Evolutionary conservation across 2,113 vertebrate genomes (phyloP).

Genomic region (Nycticryphes semicollaris): DNA sequence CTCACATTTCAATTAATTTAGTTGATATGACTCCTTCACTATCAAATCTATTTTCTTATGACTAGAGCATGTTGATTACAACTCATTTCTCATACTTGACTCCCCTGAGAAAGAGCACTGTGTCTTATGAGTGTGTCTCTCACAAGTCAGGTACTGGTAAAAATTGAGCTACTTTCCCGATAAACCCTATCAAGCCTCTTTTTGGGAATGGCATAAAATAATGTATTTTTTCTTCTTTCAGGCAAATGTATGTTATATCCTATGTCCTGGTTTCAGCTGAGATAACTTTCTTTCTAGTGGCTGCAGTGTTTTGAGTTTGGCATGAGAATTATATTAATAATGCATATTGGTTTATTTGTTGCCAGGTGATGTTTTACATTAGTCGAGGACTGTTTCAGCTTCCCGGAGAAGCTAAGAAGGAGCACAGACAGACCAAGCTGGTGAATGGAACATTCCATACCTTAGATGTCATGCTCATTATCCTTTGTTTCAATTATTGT

Average conservation of each 20-base stretch:
- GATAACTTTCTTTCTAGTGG: background rate
- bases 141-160: background rate
- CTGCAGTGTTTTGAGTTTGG: background rate
- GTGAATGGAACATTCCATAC: background rate
- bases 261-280: background rate
- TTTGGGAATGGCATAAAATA: background rate
- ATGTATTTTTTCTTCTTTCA: background rate
- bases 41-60: background rate
- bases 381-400: background rate
- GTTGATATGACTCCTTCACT: background rate
- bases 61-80: background rate
- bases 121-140: background rate
- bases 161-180: background rate
- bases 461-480: background rate
- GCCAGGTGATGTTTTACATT: background rate
- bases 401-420: background rate
- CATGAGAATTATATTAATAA: background rate
- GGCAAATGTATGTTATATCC: background rate
- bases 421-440: background rate
- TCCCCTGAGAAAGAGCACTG: background rate
- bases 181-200: background rate
- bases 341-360: background rate
- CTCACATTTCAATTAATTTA: background rate
- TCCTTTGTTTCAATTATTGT: background rate
- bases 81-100: background rate